phyloP scores from a whole-genome alignment of 30 jellyfish, hydroid and myxozoan species.

The Pelagia noctiluca region DNA sequence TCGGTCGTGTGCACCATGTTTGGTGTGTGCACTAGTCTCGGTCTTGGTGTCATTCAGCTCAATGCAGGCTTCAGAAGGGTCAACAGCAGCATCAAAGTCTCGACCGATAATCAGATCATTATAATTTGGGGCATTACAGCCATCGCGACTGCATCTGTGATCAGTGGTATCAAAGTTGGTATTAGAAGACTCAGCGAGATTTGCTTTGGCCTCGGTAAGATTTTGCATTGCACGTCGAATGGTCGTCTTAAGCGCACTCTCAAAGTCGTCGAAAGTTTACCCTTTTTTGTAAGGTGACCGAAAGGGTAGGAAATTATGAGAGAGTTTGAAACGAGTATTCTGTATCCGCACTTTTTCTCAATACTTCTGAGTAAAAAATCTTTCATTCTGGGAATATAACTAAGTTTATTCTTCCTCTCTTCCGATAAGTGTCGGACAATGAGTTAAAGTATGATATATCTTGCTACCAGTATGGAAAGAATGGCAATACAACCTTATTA shows the following conservation, averaged over 20 bases:
- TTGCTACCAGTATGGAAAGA: too few species aligned
- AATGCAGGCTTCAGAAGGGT: slow-evolving; percentile 87
- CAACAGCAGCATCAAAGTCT: slow-evolving; percentile 64
- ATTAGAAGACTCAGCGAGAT: slow-evolving; percentile 87
- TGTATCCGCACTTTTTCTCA: too few species aligned
- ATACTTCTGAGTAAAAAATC: too few species aligned
- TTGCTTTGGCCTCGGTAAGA: slow-evolving; percentile 91
- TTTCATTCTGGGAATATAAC: too few species aligned
- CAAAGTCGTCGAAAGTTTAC: neutral
- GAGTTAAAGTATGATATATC: too few species aligned
- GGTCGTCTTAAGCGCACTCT: neutral
- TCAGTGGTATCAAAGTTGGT: slow-evolving; percentile 93
- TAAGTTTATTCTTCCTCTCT: too few species aligned
- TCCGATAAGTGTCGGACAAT: too few species aligned
- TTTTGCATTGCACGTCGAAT: neutral
- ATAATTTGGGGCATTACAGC: slow-evolving; percentile 97
- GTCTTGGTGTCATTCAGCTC: slow-evolving; percentile 94
- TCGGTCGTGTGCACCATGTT: slow-evolving; percentile 96
- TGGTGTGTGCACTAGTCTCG: slow-evolving; percentile 99
- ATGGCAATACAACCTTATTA: too few species aligned
- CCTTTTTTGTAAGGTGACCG: too few species aligned
- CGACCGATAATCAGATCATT: slow-evolving; percentile 69
- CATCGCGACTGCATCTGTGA: slow-evolving; percentile 93
- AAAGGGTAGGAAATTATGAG: too few species aligned
- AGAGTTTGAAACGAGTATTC: too few species aligned